Base-by-base conservation (phyloP, 2,797 vertebrate genomes). In the Spizella passerina region DNA sequence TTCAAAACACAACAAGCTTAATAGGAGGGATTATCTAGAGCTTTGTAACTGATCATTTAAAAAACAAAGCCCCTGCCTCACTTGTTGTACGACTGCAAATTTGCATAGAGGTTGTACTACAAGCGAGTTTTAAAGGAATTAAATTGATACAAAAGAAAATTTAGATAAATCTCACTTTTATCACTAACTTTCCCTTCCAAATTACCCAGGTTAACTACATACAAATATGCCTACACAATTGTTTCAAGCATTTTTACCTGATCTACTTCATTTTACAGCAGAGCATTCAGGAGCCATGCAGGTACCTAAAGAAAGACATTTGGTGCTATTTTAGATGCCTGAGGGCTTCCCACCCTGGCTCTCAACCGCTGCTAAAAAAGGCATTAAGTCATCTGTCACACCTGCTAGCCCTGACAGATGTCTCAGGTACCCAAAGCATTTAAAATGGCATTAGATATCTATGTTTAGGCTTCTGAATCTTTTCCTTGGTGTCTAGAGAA, bases 331-430 rank as follows among this genome's bases (percentile, higher is more conserved):
- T 89, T 22, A 88, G 82, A 85, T 43, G 84, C 72, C 68, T 12
- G 38, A 68, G 82, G 89, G 60, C 65, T 89, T 87, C 75, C 46
- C 82, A 71, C 64, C 68, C 29, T 27, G 82, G 49, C 53, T 93
- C 91, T 87, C 84, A 91, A 14, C 44, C 38, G 53, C 79, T 91
- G 82, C 84, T 95, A 65, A 70, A 70, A 73, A 23, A 26, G 57
- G 93, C 82, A 82, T 94, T 92, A 91, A 95, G 76, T 77, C 66
- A 14, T 93, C 86, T 91, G 91, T 96, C 95, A 96, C 93, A 93
- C 75, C 79, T 82, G 76, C 71, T 87, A 89, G 93, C 39, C 84
- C 91, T 87, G 95, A 94, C 84, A 92, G 89, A 85, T 68, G 53
- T 84, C 79, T 91, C 69, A 71, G 93, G 94, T 96, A 77, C 71